Evolutionary conservation across 2,113 vertebrate genomes (phyloP), one percentile per base, ranked within the genome.

Genomic region (Mesocricetus auratus): DNA sequence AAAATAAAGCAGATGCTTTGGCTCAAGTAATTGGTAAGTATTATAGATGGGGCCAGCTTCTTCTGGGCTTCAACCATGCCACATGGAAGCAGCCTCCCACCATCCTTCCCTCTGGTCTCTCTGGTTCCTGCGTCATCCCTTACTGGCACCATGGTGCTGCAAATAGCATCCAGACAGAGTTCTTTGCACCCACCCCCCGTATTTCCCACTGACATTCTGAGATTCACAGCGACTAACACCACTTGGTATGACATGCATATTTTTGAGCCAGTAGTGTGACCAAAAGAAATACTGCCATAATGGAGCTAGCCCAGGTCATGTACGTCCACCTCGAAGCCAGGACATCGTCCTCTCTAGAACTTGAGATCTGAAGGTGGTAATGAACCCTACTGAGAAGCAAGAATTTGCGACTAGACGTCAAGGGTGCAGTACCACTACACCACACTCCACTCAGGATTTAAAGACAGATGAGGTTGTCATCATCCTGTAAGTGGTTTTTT

Each of bases 1-100:
- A 90, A 66, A 78, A 69, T 73, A 58, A 92, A 96, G 47, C 17
- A 96, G 77, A 77, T 77, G n/a, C 58, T 60, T 74, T 50, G 22
- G 11, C 1, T 83, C 36, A 62, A n/a, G 5, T 93, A 88, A 82
- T 7, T 73, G 62, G 62, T 71, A 86, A 93, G 73, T 53, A 62
- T 12, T 82, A 8, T 39, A 91, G 39, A 29, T 56, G 5, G 33
- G 22, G 31, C 24, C 45, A 47, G n/a, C 33, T 73, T 82, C 24
- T 24, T 24, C 60, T 64, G 21, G 24, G 31, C 17, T 88, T 81
- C 15, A 31, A 29, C n/a, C 19, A 16, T 21, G 12, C 47, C 53
- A 68, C 29, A 22, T 24, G 9, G n/a, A 74, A 58, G 11, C 74
- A 0, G 24, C 75, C 86, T 81, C 62, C 89, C 68, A n/a, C 19